Evolutionary conservation across 2,888 invertebrate genomes (phyloP).

Genomic region (Conus canariensis): DNA sequence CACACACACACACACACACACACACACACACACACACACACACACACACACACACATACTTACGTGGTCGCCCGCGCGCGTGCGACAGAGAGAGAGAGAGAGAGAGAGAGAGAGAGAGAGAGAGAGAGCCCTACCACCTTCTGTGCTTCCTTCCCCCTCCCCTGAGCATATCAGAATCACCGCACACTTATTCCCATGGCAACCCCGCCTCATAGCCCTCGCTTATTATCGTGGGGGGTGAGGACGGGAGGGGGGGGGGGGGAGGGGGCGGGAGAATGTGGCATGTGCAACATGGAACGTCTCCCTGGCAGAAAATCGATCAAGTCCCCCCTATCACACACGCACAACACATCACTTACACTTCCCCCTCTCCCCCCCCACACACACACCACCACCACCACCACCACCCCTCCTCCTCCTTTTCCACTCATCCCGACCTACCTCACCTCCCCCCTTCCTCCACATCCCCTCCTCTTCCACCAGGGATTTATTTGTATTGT

Average conservation of each 20-base stretch:
- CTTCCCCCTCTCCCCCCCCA: background rate
- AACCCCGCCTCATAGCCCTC: background rate
- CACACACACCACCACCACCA: background rate
- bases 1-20: background rate
- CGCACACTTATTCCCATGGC: background rate
- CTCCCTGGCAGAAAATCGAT: no score
- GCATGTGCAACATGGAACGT: no score
- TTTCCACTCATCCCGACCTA: background rate
- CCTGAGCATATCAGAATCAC: background rate
- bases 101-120: background rate
- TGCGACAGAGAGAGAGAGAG: background rate
- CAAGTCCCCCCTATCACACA: no score
- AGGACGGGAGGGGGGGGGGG: background rate
- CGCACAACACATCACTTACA: background rate
- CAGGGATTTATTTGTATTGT: no score
- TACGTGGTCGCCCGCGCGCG: background rate
- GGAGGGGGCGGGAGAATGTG: no score
- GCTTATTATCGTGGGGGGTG: background rate
- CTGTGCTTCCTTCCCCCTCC: background rate
- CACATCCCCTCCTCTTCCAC: background rate
- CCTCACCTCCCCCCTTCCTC: background rate
- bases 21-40: constrained; percentile 4
- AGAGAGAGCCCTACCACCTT: no score
- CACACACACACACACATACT: background rate
- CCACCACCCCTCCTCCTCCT: background rate